A percentile compares a stretch with the other conserved stretches of the same genome.
phyloP scores from a whole-genome alignment of 2,888 invertebrate genomes.

The Metacarcinus magister region DNA sequence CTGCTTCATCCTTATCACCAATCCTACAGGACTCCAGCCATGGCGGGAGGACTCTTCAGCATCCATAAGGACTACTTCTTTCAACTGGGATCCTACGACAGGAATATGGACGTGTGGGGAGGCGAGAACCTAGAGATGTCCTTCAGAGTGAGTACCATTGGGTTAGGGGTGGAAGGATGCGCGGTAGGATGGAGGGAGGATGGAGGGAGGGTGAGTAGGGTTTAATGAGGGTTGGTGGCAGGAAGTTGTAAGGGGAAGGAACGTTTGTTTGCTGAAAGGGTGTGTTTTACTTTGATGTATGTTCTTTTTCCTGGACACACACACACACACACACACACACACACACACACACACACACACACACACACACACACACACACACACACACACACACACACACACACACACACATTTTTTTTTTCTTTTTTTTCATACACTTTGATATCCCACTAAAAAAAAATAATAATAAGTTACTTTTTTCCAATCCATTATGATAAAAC shows the following conservation, averaged over 20 bases:
- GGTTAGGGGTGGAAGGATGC: not conserved
- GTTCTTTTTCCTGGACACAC: too few relatives aligned
- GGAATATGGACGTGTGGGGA: constrained; percentile 95
- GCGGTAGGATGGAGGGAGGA: not conserved
- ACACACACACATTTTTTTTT: too few relatives aligned
- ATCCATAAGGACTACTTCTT: constrained; percentile 94
- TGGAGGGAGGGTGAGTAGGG: not conserved
- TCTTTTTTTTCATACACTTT: too few relatives aligned
- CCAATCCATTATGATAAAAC: too few relatives aligned
- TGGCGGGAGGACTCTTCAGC: constrained; percentile 97
- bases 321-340: too few relatives aligned
- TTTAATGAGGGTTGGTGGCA: not conserved
- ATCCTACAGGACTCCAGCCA: constrained; percentile 90
- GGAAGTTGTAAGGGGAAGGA: not conserved
- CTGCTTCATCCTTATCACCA: not conserved
- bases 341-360: too few relatives aligned
- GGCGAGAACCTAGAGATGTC: constrained; percentile 99
- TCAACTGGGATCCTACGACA: constrained; percentile 90
- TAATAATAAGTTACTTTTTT: too few relatives aligned
- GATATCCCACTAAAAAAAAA: too few relatives aligned
- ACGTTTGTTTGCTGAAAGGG: too few relatives aligned
- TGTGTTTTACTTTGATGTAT: too few relatives aligned
- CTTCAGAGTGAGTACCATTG: constrained; percentile 88
- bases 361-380: too few relatives aligned
- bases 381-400: too few relatives aligned